A percentile compares a stretch with the other conserved stretches of the same genome.
These are phyloP conservation scores for Caradrina clavipalpis DNA, from an alignment of 2,888 invertebrate genomes.

Conservation along the genomic window DNA sequence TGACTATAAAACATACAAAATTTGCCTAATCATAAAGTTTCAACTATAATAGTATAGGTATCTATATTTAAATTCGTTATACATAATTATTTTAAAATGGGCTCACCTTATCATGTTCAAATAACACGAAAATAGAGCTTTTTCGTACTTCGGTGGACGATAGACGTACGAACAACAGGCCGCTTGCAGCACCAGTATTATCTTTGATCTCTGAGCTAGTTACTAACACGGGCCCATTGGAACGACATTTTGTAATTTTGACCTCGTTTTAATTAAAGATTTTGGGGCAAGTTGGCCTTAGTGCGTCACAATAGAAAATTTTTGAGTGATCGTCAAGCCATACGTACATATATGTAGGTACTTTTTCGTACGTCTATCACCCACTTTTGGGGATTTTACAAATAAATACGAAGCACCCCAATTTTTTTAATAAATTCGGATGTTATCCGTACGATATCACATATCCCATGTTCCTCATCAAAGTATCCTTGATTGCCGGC, in stretches of 20 bases:
- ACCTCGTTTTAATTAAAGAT: no score
- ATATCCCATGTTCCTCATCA: conserved; percentile 97
- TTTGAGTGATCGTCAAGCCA: no score
- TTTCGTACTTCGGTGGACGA: no score
- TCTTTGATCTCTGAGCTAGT: no score
- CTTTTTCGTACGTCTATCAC: no score
- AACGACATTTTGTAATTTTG: no score
- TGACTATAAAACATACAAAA: conserved; percentile 56
- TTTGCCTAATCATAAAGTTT: conserved; percentile 18
- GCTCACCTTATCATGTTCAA: background rate
- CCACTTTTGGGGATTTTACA: background rate
- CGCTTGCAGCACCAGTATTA: no score
- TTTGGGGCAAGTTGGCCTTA: no score
- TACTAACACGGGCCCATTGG: background rate
- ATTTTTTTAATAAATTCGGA: conserved; percentile 5
- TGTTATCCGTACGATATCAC: conserved; percentile 95
- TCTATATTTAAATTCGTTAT: conserved; percentile 12
- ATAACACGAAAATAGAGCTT: background rate
- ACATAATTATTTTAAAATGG: conserved; percentile 9
- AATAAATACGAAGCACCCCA: background rate
- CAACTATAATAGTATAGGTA: conserved; percentile 4
- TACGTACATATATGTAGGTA: no score
- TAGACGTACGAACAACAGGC: no score
- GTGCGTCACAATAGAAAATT: no score
- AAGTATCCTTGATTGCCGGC: conserved; percentile 96